Percentiles rank a stretch among this genome's conserved stretches.
phyloP scores from a whole-genome alignment of 2,113 vertebrate species.

The Ameiurus melas region DNA sequence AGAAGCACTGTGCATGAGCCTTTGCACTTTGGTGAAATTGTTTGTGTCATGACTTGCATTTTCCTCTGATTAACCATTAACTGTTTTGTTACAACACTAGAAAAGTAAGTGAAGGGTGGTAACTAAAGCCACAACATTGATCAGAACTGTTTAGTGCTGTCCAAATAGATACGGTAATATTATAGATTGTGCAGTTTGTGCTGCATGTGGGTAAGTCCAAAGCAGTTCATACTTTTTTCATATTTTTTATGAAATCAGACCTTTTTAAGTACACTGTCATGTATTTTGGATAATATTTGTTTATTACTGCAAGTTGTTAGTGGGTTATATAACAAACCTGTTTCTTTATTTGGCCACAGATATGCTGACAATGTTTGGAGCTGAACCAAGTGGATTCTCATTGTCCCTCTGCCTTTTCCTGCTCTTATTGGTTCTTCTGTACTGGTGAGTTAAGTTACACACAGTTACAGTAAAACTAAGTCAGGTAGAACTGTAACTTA shows the following conservation, averaged over 20 bases:
- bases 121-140: background rate
- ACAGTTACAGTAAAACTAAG: background rate
- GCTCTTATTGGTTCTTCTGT: slow-evolving; percentile 77
- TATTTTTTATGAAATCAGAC: background rate
- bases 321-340: background rate
- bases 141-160: background rate
- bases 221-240: background rate
- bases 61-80: slow-evolving; percentile 28
- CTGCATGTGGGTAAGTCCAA: background rate
- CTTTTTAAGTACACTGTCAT: background rate
- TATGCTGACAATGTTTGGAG: slow-evolving; percentile 55
- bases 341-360: slow-evolving; percentile 63
- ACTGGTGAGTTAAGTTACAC: slow-evolving; percentile 76
- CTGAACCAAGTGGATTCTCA: slow-evolving; percentile 56
- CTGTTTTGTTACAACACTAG: background rate
- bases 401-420: slow-evolving; percentile 71
- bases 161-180: too few species aligned
- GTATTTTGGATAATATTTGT: background rate
- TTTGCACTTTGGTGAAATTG: background rate
- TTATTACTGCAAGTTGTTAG: background rate
- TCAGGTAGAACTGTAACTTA: too few species aligned
- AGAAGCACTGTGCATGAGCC: background rate
- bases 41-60: background rate
- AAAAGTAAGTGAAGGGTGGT: background rate
- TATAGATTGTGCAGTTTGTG: background rate